Evolutionary conservation across 2,888 invertebrate genomes (phyloP).

Genomic region (Ophioninae sp.): DNA sequence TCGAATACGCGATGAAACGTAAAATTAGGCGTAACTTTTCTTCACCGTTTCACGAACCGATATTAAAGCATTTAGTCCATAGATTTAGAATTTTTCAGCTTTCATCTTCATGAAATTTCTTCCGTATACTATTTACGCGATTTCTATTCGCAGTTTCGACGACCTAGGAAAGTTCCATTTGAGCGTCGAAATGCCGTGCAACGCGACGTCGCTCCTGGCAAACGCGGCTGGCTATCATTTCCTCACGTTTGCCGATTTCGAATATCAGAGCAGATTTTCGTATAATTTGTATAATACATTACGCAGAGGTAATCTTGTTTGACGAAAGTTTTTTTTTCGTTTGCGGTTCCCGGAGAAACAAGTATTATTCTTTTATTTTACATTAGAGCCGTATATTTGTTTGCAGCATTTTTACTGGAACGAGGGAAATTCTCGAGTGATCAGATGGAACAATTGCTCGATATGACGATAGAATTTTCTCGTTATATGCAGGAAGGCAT

Average conservation of each 20-base stretch:
- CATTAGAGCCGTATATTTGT: background rate
- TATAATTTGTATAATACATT: constrained; percentile 77
- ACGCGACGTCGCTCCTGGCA: constrained; percentile 76
- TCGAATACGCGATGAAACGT: too few relatives aligned
- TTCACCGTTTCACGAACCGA: too few relatives aligned
- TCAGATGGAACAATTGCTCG: constrained; percentile 73
- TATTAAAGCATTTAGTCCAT: too few relatives aligned
- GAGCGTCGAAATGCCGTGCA: constrained; percentile 74
- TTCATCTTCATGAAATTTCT: too few relatives aligned
- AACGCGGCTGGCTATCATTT: constrained; percentile 78
- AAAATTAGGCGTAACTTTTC: too few relatives aligned
- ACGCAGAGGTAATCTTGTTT: constrained; percentile 67
- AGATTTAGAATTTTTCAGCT: too few relatives aligned
- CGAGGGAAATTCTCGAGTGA: constrained; percentile 69
- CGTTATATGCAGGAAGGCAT: constrained; percentile 79
- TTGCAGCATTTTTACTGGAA: constrained; percentile 75
- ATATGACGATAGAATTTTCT: constrained; percentile 74
- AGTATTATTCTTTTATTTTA: background rate
- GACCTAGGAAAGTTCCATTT: constrained; percentile 75
- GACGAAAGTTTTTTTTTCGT: background rate
- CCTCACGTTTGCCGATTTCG: constrained; percentile 74
- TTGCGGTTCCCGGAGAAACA: background rate
- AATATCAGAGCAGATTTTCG: constrained; percentile 77
- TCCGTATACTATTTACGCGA: constrained; percentile 1
- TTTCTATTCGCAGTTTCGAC: constrained; percentile 66